Conservation (phyloP, 1,140 invertebrate genomes). For the Maniola jurtina region DNA sequence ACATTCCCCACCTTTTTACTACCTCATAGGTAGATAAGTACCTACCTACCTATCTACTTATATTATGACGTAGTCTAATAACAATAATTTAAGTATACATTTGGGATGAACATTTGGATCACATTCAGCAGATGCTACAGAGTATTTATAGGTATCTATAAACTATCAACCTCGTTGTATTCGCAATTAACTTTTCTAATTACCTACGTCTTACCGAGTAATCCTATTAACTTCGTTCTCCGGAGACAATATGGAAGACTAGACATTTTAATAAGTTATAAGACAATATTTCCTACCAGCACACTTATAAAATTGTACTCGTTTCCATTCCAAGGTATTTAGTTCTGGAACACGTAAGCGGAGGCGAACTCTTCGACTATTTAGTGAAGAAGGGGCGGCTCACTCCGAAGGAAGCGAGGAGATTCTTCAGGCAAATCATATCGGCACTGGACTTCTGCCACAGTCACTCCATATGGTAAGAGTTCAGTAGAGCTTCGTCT, state of each 20-base stretch:
- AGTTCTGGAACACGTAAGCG: conserved; percentile 98
- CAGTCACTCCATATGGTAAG: conserved; percentile 99
- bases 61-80: too few relatives aligned
- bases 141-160: too few relatives aligned
- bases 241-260: not conserved
- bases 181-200: too few relatives aligned
- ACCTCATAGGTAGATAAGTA: too few relatives aligned
- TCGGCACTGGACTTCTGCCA: conserved; percentile 99
- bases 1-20: too few relatives aligned
- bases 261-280: not conserved
- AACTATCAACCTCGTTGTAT: too few relatives aligned
- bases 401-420: conserved; percentile 97
- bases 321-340: conserved; percentile 88
- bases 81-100: too few relatives aligned
- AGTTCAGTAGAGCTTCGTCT: too few relatives aligned
- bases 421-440: conserved; percentile 99
- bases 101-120: too few relatives aligned
- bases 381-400: conserved; percentile 98
- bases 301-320: not conserved
- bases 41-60: too few relatives aligned
- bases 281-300: not conserved
- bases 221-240: conserved; percentile 7
- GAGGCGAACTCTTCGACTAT: conserved; percentile 99
- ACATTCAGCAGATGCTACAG: too few relatives aligned
- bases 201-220: too few relatives aligned